These are phyloP conservation scores for Catostylus mosaicus DNA, from an alignment of 30 jellyfish, hydroid and myxozoan genomes.

Conservation along the genomic window DNA sequence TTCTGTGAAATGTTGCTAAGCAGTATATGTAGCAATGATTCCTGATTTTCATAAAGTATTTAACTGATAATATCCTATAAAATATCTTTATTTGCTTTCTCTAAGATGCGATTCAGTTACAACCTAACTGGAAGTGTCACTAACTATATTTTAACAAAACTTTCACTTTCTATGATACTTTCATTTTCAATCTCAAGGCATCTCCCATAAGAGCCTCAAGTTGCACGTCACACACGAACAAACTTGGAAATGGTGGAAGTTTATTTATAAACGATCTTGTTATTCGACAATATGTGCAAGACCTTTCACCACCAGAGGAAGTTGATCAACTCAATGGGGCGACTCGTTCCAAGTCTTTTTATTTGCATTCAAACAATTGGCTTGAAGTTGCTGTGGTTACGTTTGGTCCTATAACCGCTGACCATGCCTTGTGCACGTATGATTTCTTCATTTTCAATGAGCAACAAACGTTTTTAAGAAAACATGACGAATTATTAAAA, in stretches of 20 bases:
- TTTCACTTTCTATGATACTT: no score
- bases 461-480: conserved; percentile 70
- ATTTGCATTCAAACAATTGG: conserved; percentile 85
- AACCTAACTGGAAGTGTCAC: no score
- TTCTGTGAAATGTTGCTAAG: no score
- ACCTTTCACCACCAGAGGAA: conserved; percentile 68
- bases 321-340: conserved; percentile 50
- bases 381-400: conserved; percentile 90
- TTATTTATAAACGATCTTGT: conserved; percentile 74
- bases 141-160: no score
- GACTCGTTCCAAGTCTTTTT: conserved; percentile 38
- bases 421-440: conserved; percentile 27
- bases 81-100: no score
- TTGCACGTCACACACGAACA: conserved; percentile 77
- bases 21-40: no score
- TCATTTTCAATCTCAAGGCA: conserved; percentile 60
- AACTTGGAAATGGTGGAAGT: conserved; percentile 78
- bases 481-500: conserved; percentile 75
- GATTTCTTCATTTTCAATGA: conserved; percentile 40
- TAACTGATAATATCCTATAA: no score
- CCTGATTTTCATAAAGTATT: no score
- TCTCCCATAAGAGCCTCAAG: conserved; percentile 84
- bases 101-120: no score
- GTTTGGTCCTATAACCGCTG: conserved; percentile 94
- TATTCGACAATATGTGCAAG: conserved; percentile 81